Evolutionary conservation across 2,113 vertebrate genomes (phyloP).

Genomic region (Pelmatolapia mariae): DNA sequence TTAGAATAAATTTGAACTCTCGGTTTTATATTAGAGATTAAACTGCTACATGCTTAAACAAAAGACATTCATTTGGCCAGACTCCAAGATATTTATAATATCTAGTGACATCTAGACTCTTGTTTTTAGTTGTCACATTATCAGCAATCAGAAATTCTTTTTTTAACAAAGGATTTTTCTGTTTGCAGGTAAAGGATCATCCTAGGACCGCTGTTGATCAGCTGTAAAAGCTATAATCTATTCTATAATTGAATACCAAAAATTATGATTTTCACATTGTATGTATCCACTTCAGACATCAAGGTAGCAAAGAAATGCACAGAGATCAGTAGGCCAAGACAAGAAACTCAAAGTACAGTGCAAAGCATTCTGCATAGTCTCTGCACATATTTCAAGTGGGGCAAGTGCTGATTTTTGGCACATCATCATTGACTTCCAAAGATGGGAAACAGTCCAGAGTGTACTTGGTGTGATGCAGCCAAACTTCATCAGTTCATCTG

Average conservation of each 20-base stretch:
- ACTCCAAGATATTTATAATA: neutral
- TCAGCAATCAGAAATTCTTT: neutral
- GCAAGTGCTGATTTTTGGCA: neutral
- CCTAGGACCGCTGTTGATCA: accelerated
- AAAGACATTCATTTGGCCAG: neutral
- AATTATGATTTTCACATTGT: neutral
- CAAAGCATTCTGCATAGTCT: neutral
- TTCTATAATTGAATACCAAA: neutral
- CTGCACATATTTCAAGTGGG: neutral
- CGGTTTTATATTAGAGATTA: accelerated
- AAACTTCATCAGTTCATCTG: neutral
- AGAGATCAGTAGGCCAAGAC: accelerated
- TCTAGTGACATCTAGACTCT: neutral
- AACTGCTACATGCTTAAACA: neutral
- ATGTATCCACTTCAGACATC: neutral
- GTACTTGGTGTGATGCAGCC: neutral
- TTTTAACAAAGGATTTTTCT: neutral
- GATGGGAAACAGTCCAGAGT: neutral
- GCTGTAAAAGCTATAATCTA: neutral
- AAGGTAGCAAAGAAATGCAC: neutral
- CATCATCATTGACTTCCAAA: neutral
- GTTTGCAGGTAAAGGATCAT: neutral
- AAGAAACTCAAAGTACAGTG: neutral
- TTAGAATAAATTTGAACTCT: accelerated
- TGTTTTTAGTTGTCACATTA: neutral